A percentile compares a stretch with the other conserved stretches of the same genome.
Conservation (phyloP, 1,140 invertebrate species). For the Dolichoris vasculosae region DNA sequence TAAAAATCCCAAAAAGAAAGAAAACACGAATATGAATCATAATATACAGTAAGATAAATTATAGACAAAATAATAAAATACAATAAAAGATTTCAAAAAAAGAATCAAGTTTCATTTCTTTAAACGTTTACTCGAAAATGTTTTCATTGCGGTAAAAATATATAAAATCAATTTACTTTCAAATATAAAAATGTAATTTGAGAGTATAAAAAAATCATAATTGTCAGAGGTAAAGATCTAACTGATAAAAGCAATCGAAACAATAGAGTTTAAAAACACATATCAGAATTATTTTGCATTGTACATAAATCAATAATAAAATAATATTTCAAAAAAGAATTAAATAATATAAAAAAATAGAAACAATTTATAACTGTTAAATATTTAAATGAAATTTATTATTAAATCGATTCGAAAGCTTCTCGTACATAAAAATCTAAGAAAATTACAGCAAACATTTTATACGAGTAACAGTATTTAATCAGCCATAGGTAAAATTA, state of each 20-base stretch:
- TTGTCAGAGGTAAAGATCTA: not conserved
- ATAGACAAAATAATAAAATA: not conserved
- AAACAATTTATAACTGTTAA: not conserved
- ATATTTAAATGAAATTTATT: not conserved
- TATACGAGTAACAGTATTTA: no score
- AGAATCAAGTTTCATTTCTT: not conserved
- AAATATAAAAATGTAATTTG: not conserved
- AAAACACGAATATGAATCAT: not conserved
- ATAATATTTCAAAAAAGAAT: not conserved
- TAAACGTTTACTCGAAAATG: not conserved
- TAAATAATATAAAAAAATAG: not conserved
- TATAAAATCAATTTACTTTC: not conserved
- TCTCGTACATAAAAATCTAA: not conserved
- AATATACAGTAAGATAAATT: not conserved
- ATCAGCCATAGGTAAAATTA: no score
- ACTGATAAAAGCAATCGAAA: not conserved
- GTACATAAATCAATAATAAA: not conserved
- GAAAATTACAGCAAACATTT: no score
- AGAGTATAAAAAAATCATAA: slow-evolving; percentile 1
- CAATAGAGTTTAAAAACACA: not conserved
- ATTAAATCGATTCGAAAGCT: not conserved
- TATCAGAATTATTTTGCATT: not conserved
- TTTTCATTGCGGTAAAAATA: not conserved
- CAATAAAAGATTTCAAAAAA: not conserved
- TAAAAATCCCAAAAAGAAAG: not conserved